Conservation (phyloP, 1,140 invertebrate genomes). For the Myzus persicae region DNA sequence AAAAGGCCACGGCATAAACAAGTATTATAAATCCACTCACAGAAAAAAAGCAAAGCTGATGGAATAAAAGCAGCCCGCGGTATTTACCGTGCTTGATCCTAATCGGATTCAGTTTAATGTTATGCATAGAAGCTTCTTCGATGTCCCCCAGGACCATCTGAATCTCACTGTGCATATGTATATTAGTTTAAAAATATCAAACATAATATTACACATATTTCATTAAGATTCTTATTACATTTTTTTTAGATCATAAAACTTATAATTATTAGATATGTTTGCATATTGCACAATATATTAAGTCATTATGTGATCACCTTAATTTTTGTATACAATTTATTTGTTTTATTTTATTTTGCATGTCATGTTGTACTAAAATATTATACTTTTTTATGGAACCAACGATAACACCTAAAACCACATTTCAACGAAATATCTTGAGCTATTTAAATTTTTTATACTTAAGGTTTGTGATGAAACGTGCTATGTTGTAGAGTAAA, state of each 20-base stretch:
- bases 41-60: conserved; percentile 37
- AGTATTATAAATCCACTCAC: conserved; percentile 52
- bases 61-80: conserved; percentile 43
- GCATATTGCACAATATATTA: rapidly evolving
- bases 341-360: not conserved
- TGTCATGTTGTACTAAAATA: not conserved
- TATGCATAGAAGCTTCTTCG: conserved; percentile 36
- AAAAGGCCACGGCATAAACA: conserved; percentile 32
- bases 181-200: not conserved
- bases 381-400: not conserved
- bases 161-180: not conserved
- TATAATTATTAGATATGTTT: not conserved
- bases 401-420: not conserved
- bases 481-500: not conserved
- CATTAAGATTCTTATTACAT: not conserved
- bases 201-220: not conserved
- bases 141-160: conserved; percentile 4
- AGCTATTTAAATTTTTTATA: not conserved
- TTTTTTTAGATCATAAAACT: not conserved
- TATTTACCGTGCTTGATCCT: conserved; percentile 48
- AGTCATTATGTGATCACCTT: not conserved
- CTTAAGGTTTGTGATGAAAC: conserved; percentile 12
- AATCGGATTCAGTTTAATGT: conserved; percentile 50
- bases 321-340: not conserved
- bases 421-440: not conserved